phyloP scores from a whole-genome alignment of 2,113 vertebrate species.

The Indicator maculatus region DNA sequence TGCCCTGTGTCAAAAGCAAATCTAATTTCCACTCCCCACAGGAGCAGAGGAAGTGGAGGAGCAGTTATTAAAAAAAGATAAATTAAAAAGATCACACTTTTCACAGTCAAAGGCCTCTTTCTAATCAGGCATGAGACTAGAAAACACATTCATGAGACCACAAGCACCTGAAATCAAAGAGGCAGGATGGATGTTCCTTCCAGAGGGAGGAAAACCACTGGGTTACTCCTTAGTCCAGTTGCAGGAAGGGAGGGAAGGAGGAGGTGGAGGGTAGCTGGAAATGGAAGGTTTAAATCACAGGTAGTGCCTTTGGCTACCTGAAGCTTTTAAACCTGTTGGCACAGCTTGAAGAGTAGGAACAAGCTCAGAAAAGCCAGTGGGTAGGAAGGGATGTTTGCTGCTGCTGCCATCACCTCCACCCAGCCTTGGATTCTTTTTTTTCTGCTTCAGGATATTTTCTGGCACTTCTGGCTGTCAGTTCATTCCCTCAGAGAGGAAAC shows the following conservation, averaged over 20 bases:
- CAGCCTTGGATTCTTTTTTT: neutral
- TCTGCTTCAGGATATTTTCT: neutral
- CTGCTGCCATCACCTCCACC: neutral
- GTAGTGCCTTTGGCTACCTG: neutral
- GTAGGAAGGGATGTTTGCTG: neutral
- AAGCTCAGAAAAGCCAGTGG: neutral
- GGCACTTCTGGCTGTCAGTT: neutral
- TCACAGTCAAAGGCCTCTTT: neutral
- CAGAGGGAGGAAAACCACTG: neutral
- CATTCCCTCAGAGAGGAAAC: neutral
- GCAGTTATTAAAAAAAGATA: neutral
- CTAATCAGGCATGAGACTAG: neutral
- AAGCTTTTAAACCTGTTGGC: neutral
- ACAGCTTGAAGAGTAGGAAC: neutral
- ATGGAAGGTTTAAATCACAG: neutral
- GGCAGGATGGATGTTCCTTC: neutral
- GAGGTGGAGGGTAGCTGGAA: neutral
- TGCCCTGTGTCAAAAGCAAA: neutral
- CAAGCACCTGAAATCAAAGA: neutral
- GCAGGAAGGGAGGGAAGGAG: neutral
- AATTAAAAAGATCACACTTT: neutral
- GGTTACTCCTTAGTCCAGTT: neutral
- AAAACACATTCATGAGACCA: neutral
- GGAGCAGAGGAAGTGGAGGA: neutral
- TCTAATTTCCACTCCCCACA: slow-evolving; percentile 15